Evolutionary conservation across 2,888 invertebrate genomes (phyloP), one percentile per base, ranked within the genome.

Genomic region (Ormyrus labotus): DNA sequence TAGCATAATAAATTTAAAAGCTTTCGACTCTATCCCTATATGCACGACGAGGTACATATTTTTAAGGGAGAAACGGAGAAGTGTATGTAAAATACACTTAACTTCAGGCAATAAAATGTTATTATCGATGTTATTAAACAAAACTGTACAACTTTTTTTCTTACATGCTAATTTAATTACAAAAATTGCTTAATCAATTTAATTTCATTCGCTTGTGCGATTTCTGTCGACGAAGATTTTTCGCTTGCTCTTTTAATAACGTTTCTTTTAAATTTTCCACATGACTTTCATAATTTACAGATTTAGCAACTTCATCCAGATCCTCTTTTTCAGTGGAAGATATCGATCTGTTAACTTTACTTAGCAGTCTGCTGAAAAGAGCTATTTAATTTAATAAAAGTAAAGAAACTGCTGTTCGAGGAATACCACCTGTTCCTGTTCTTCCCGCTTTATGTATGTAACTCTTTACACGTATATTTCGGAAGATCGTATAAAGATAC

Each of bases 361-460:
- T 87, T 45, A 92, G 86, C 89, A 92, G 89, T 51, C 85, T 85
- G 68, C 88, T 88, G 82, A 92, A 93, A 71, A 89, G 87, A 2
- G 85, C 84, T 34, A 94, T 87, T 91, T 96, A 95, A 85, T 93
- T 92, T 53, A 93, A 92, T 45, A 93, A 92, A 13, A 98, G 91
- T 72, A 99, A 90, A 0, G 98, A 97, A 58, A 99, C 92, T 0
- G 98, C 97, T 60, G 94, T 94, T 9, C 99, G 99, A 9, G 91
- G 88, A 84, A 94, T 93, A 0, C 99, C 99, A n/a, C 97, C 98
- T 84, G 99, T 93, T 0, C 98, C 99, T 9, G 99, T 99, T 86
- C 99, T 93, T 6, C 99, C 99, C 10, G 96, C 95, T 89, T 99
- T 93, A 90, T 99, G 99, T 84, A 99, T 95, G 89, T 98, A 98